Evolutionary conservation across 1,140 invertebrate species (phyloP).

Genomic region (Drosophila nigromelanica): DNA sequence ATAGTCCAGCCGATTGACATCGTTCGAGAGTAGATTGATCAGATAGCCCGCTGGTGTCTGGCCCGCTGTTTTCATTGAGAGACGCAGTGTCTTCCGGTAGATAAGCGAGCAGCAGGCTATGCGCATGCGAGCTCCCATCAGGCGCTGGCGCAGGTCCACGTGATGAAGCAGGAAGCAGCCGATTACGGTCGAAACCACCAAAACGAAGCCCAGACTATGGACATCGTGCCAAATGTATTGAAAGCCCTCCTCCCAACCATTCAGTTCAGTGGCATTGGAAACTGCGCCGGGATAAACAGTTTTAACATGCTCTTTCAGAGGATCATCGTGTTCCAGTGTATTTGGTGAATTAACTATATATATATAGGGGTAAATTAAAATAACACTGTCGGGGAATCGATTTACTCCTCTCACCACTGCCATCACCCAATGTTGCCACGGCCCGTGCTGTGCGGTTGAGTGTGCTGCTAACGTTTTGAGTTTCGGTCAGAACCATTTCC

Average conservation of each 20-base stretch:
- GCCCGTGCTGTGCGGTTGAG: conserved; percentile 56
- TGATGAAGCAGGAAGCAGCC: conserved; percentile 83
- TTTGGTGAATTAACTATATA: conserved; percentile 45
- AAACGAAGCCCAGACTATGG: conserved; percentile 58
- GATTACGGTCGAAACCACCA: conserved; percentile 72
- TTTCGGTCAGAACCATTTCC: background rate
- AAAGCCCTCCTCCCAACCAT: conserved; percentile 10
- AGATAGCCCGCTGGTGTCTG: conserved; percentile 91
- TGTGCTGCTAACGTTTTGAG: conserved; percentile 17
- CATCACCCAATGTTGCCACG: conserved; percentile 20
- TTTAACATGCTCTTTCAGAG: conserved; percentile 35
- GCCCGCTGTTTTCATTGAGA: conserved; percentile 88
- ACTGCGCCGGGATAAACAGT: background rate
- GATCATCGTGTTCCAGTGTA: conserved; percentile 30
- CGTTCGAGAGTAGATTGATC: conserved; percentile 93
- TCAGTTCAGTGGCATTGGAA: conserved; percentile 17
- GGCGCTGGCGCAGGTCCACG: conserved; percentile 74
- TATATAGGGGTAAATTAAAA: background rate
- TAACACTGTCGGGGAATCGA: background rate
- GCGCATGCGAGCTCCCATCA: conserved; percentile 84
- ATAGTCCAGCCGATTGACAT: conserved; percentile 88
- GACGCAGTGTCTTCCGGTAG: conserved; percentile 86
- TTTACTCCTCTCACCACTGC: background rate
- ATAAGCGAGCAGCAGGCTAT: conserved; percentile 86
- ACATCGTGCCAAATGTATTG: conserved; percentile 63